Percentiles rank a stretch among this genome's conserved stretches.
Evolutionary conservation across 2,113 vertebrate species (phyloP).

Genomic region (Rynchops niger): DNA sequence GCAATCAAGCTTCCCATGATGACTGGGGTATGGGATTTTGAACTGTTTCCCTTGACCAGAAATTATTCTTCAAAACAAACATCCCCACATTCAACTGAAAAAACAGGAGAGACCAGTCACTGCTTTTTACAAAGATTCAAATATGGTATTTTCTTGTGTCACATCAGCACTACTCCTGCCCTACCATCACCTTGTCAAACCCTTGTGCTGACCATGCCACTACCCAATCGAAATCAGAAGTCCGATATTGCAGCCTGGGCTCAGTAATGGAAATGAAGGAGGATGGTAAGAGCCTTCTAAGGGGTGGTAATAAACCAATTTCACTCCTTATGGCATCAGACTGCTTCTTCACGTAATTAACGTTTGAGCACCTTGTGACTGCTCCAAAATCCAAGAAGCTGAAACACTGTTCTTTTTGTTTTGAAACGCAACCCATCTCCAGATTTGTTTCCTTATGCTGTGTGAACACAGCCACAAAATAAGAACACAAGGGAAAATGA

Average conservation of each 20-base stretch:
- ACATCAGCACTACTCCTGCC: not conserved
- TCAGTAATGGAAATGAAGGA: not conserved
- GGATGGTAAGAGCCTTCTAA: not conserved
- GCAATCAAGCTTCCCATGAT: not conserved
- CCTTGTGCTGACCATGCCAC: not conserved
- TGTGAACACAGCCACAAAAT: not conserved
- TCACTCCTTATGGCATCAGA: not conserved
- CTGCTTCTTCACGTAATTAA: not conserved
- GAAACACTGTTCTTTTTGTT: not conserved
- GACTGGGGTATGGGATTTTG: not conserved
- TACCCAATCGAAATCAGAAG: accelerated
- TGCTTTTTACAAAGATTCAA: not conserved
- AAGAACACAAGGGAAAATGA: not conserved
- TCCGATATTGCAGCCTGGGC: not conserved
- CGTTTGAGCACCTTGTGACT: not conserved
- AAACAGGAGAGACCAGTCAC: not conserved
- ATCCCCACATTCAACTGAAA: not conserved
- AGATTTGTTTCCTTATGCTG: not conserved
- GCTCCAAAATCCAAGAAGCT: not conserved
- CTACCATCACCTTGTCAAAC: not conserved
- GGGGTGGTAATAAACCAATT: not conserved
- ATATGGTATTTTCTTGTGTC: not conserved
- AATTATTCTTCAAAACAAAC: not conserved
- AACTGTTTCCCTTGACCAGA: not conserved
- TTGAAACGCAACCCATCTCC: not conserved